A percentile compares a stretch with the other conserved stretches of the same genome.
These are phyloP conservation scores for Brachionus koreanus DNA, from an alignment of 1,140 invertebrate genomes.

Conservation along the genomic window DNA sequence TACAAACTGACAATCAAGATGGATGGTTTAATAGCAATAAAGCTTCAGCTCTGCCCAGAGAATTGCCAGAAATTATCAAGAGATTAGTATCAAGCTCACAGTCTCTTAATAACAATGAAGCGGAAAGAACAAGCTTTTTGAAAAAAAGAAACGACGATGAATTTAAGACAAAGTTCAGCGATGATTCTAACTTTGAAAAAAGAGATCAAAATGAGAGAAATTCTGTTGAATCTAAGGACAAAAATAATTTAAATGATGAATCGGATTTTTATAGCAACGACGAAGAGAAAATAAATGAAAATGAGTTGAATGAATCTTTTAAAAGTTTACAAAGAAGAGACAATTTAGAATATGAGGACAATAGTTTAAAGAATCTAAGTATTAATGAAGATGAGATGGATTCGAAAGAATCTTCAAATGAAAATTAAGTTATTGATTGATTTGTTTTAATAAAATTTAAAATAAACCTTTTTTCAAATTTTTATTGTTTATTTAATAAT, in stretches of 20 bases:
- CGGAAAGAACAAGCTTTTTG: neutral
- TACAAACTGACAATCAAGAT: neutral
- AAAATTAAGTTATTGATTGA: neutral
- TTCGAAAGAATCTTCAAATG: neutral
- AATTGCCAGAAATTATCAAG: slow-evolving; percentile 8
- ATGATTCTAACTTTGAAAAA: slow-evolving; percentile 25
- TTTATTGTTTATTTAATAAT: too few relatives aligned
- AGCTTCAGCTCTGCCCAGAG: neutral
- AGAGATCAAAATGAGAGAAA: neutral
- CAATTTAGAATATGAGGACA: neutral
- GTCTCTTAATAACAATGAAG: neutral
- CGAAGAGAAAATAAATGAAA: slow-evolving; percentile 26
- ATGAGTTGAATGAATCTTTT: slow-evolving; percentile 12
- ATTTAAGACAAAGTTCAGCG: neutral
- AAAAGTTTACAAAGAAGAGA: slow-evolving; percentile 1
- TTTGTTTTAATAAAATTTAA: too few relatives aligned
- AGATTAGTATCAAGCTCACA: neutral
- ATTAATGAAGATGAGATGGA: neutral
- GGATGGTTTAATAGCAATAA: neutral
- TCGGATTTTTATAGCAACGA: neutral
- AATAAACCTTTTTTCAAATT: too few relatives aligned
- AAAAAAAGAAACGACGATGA: neutral
- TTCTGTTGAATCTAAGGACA: neutral
- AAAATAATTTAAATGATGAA: neutral
- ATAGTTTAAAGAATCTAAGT: neutral